These are phyloP conservation scores for Parapsyche elsis DNA, from an alignment of 1,140 invertebrate species.

Conservation along the genomic window DNA sequence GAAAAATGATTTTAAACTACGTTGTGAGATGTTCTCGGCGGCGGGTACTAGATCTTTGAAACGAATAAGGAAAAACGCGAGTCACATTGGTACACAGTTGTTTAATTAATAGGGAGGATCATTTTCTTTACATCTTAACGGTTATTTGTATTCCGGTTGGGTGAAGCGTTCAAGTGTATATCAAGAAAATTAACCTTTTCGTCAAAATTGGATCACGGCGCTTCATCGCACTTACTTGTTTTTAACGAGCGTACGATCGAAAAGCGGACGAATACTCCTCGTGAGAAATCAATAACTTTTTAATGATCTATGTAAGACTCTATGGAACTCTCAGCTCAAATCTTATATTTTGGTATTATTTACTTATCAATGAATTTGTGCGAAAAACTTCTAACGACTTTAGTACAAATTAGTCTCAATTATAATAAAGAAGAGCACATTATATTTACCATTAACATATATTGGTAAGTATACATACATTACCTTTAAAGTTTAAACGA, in stretches of 20 bases:
- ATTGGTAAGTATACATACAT: no score
- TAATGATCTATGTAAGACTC: not conserved
- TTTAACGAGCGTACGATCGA: no score
- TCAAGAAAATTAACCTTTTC: conserved; percentile 34
- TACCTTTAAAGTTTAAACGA: no score
- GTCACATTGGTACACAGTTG: not conserved
- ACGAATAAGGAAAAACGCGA: not conserved
- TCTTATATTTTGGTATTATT: no score
- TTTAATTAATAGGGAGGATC: not conserved
- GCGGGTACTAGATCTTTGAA: not conserved
- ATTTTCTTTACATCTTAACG: not conserved
- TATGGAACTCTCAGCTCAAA: not conserved
- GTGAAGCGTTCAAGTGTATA: conserved; percentile 38
- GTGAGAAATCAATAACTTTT: not conserved
- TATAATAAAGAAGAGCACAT: no score
- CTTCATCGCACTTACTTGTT: not conserved
- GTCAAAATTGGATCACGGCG: conserved; percentile 20
- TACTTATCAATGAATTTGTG: no score
- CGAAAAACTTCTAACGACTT: no score
- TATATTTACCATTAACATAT: no score
- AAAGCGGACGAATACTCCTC: no score
- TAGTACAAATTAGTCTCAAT: no score
- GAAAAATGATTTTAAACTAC: no score
- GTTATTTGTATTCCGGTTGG: conserved; percentile 35
- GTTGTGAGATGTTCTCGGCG: no score